Percentiles rank a stretch among this genome's conserved stretches.
phyloP scores from a whole-genome alignment of 2,797 vertebrate species.

The Nothura maculosa region DNA sequence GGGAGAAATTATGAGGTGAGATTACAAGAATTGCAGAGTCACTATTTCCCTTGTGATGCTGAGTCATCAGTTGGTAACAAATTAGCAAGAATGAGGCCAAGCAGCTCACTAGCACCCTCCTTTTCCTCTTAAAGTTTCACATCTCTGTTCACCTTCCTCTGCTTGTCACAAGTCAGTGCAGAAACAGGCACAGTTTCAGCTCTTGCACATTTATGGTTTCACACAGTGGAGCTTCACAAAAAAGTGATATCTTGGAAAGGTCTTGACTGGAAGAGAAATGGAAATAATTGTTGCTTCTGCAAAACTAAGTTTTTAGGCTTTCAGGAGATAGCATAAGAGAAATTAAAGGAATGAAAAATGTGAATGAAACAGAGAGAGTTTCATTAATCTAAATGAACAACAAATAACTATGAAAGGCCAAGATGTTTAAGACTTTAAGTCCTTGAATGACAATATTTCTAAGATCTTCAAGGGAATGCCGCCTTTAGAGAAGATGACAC shows the following conservation, averaged over 20 bases:
- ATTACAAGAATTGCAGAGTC: slow-evolving; percentile 62
- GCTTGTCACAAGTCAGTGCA: slow-evolving; percentile 32
- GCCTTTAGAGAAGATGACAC: neutral
- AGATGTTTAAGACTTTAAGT: slow-evolving; percentile 10
- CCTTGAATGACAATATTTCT: neutral
- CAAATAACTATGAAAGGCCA: neutral
- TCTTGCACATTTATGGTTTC: neutral
- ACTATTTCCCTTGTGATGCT: slow-evolving; percentile 60
- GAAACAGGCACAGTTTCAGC: neutral
- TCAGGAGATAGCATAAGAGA: neutral
- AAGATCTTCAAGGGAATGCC: neutral
- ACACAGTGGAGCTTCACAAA: neutral
- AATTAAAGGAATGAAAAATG: slow-evolving; percentile 1
- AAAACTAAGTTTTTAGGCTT: neutral
- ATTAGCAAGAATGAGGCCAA: slow-evolving; percentile 25
- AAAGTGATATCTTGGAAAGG: neutral
- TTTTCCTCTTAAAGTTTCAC: slow-evolving; percentile 60
- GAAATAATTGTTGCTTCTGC: neutral
- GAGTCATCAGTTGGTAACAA: slow-evolving; percentile 41
- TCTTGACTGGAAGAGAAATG: neutral
- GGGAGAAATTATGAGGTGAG: neutral
- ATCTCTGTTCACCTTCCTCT: slow-evolving; percentile 38
- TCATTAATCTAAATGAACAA: slow-evolving; percentile 7
- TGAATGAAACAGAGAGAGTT: neutral
- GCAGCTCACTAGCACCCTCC: neutral